A percentile compares a stretch with the other conserved stretches of the same genome.
These are phyloP conservation scores for Hydrolagus colliei DNA, from an alignment of 2,797 vertebrate species.

Conservation along the genomic window DNA sequence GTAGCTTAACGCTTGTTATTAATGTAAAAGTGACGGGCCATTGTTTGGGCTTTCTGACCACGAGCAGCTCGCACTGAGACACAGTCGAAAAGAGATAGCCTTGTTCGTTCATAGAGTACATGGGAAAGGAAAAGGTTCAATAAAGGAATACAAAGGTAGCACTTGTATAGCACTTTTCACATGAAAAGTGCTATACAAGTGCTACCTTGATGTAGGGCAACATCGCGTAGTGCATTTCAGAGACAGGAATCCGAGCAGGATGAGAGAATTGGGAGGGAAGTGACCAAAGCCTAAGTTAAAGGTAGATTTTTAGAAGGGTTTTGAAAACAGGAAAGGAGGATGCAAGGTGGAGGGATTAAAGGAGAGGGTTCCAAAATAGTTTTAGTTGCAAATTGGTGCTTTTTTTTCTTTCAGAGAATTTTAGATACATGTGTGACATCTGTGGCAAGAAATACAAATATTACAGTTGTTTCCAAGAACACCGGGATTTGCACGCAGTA, in stretches of 20 bases:
- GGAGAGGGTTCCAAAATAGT: slow-evolving; percentile 31
- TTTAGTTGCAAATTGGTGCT: not conserved
- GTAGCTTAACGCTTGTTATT: not conserved
- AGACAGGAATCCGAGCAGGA: slow-evolving; percentile 41
- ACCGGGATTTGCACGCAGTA: slow-evolving; percentile 91
- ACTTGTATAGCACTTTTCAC: no score
- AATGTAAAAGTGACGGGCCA: no score
- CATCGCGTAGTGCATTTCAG: slow-evolving; percentile 35
- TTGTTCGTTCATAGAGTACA: no score
- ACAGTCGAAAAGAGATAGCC: no score
- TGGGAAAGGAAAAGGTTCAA: no score
- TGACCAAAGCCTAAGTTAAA: slow-evolving; percentile 37
- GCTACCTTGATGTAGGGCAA: no score
- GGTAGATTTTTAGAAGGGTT: slow-evolving; percentile 36
- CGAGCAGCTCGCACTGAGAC: no score
- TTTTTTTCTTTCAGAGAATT: slow-evolving; percentile 71
- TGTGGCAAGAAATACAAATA: slow-evolving; percentile 99
- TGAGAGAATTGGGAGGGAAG: slow-evolving; percentile 34
- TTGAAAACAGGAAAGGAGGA: slow-evolving; percentile 6
- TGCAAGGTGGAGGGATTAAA: not conserved
- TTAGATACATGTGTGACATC: slow-evolving; percentile 96
- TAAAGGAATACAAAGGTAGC: no score
- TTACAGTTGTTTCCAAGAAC: slow-evolving; percentile 98
- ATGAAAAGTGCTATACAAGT: no score
- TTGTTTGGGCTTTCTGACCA: no score